Evolutionary conservation across 1,140 invertebrate genomes (phyloP), one percentile per base, ranked within the genome.

Genomic region (Drosophila subpulchrella): DNA sequence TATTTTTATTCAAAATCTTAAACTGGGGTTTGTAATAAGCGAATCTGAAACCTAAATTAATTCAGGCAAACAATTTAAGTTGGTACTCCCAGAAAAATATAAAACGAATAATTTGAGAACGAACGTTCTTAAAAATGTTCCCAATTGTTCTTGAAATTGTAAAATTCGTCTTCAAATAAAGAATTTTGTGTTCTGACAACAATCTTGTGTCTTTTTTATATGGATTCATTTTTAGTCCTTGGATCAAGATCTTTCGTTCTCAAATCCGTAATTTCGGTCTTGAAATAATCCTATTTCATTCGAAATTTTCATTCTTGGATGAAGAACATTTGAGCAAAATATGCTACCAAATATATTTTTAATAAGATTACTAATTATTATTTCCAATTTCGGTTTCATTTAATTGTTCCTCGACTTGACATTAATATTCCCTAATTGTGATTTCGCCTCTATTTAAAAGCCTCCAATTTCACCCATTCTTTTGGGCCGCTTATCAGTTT

Each of bases 401-500:
- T 57, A 34, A 4, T n/a, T 55, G 39, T 66, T 41, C 27, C 17
- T 11, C 12, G 0, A 10, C 7, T 30, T 30, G 13, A n/a, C 17
- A 42, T 50, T 32, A 0, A 34, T 17, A 46, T 34, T 41, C 8
- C 1, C 30, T 66, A 66, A 68, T 68, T 36, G 24, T 44, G 24
- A 17, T 68, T 66, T 32, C 15, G 15, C 30, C 12, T 20, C 2
- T 4, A 47, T 38, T 70, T 44, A 12, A 13, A 11, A 36, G 6
- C 7, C 17, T 15, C 5, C 50, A 62, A 63, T 75, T 63, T 56
- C 50, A 50, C 71, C 50, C 38, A 51, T 65, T 75, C 46, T 66
- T 34, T 15, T 66, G n/a, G n/a, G 0, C 12, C 24, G 39, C 38
- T 65, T 57, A 75, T 75, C 53, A 75, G 53, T 75, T 75, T 74